These are phyloP conservation scores for Stenichneumon culpator DNA, from an alignment of 2,888 invertebrate genomes.

Conservation along the genomic window DNA sequence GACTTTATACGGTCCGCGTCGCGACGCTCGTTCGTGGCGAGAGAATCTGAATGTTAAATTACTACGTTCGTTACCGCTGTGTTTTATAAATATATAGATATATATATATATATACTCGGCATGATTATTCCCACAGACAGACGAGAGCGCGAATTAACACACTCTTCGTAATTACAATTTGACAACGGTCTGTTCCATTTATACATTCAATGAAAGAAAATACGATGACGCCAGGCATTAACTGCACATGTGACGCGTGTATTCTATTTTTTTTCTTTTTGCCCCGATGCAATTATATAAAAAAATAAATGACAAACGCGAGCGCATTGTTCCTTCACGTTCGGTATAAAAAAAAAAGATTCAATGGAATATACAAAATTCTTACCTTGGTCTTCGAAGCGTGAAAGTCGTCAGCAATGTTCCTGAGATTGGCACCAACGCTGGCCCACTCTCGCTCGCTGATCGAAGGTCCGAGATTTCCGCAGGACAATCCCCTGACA, in stretches of 20 bases:
- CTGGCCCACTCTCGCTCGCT: slow-evolving; percentile 82
- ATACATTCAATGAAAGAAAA: background rate
- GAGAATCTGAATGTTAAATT: slow-evolving; percentile 60
- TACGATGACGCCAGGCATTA: background rate
- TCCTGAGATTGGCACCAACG: slow-evolving; percentile 83
- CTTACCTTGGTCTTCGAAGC: slow-evolving; percentile 83
- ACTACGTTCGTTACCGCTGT: slow-evolving; percentile 41
- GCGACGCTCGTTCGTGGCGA: slow-evolving; percentile 59
- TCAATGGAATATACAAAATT: background rate
- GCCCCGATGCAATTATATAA: background rate
- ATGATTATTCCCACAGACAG: slow-evolving; percentile 33
- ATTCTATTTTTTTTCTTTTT: background rate
- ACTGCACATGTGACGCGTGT: background rate
- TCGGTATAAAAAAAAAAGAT: background rate
- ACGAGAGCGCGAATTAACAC: slow-evolving; percentile 13
- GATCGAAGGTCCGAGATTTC: slow-evolving; percentile 76
- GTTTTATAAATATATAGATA: background rate
- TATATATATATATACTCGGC: background rate
- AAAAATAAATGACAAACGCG: background rate
- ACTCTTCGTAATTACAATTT: slow-evolving; percentile 39
- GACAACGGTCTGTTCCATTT: slow-evolving; percentile 17
- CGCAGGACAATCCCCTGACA: slow-evolving; percentile 73
- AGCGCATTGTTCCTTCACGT: background rate
- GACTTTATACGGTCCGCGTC: slow-evolving; percentile 43
- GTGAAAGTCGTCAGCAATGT: slow-evolving; percentile 84